Percentiles rank a stretch among this genome's conserved stretches.
These are phyloP conservation scores for Dolomedes plantarius DNA, from an alignment of 2,888 invertebrate species.

Conservation along the genomic window DNA sequence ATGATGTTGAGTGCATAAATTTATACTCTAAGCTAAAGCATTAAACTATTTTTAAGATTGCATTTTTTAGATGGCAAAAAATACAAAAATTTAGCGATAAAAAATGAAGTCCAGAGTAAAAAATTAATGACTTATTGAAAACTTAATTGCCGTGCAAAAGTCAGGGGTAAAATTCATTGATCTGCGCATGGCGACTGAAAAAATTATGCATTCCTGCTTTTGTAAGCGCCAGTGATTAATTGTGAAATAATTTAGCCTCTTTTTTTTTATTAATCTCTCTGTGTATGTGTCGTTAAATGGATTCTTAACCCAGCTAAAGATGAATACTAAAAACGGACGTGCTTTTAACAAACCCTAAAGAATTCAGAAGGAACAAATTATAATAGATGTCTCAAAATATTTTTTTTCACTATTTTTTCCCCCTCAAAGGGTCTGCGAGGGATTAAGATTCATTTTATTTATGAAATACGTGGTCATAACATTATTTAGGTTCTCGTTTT, in stretches of 20 bases:
- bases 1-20: constrained; percentile 14
- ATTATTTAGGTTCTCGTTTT: background rate
- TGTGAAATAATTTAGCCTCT: constrained; percentile 64
- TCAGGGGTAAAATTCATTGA: constrained; percentile 70
- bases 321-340: constrained; percentile 22
- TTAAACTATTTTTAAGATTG: constrained; percentile 62
- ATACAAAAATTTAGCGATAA: constrained; percentile 28
- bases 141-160: constrained; percentile 69
- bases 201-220: constrained; percentile 58
- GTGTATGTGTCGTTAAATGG: constrained; percentile 60
- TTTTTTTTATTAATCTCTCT: constrained; percentile 37
- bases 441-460: constrained; percentile 14
- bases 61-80: constrained; percentile 19
- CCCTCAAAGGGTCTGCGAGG: background rate
- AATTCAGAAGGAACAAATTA: constrained; percentile 16
- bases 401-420: background rate
- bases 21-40: constrained; percentile 18
- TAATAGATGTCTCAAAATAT: background rate
- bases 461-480: background rate
- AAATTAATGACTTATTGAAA: constrained; percentile 72
- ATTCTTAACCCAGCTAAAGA: constrained; percentile 53
- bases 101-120: constrained; percentile 47
- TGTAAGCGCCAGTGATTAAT: constrained; percentile 67
- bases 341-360: constrained; percentile 5
- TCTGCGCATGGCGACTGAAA: constrained; percentile 39